phyloP scores from a whole-genome alignment of 2,113 vertebrate species.

The Triplophysa rosa region DNA sequence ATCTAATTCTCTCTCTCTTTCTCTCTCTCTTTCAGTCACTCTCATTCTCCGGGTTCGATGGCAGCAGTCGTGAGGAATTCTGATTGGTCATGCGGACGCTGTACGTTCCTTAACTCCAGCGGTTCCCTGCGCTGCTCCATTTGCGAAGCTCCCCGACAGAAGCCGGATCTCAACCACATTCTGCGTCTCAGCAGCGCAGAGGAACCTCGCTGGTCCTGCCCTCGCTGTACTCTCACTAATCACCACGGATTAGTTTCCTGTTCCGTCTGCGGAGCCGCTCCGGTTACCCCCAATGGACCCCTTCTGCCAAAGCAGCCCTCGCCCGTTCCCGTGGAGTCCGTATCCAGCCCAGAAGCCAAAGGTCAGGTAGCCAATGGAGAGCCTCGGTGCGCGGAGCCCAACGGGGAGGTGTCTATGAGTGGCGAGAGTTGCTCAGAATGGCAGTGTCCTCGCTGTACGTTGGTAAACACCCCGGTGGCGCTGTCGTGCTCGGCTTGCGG shows the following conservation, averaged over 20 bases:
- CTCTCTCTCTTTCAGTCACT: constrained; percentile 77
- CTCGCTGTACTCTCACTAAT: constrained; percentile 94
- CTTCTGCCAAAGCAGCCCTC: constrained; percentile 61
- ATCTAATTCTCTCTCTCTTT: constrained; percentile 53
- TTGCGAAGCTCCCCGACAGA: constrained; percentile 94
- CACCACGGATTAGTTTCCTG: constrained; percentile 85
- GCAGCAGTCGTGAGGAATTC: constrained; percentile 72
- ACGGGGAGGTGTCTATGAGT: constrained; percentile 59
- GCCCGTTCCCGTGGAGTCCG: constrained; percentile 58
- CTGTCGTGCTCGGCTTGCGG: constrained; percentile 93
- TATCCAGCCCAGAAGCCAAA: constrained; percentile 79
- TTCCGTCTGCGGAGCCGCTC: constrained; percentile 77
- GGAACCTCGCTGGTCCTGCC: constrained; percentile 91
- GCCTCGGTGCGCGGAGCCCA: constrained; percentile 65
- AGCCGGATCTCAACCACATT: constrained; percentile 95
- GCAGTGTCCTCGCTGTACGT: constrained; percentile 93
- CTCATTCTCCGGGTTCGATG: constrained; percentile 89
- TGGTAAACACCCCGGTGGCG: constrained; percentile 90
- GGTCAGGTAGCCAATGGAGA: constrained; percentile 72
- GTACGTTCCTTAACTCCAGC: constrained; percentile 89
- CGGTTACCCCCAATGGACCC: constrained; percentile 67
- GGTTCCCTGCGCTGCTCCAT: constrained; percentile 93
- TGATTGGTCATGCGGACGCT: constrained; percentile 96
- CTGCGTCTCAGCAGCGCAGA: constrained; percentile 90
- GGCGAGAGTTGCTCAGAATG: constrained; percentile 71